phyloP scores from a whole-genome alignment of 2,888 invertebrate genomes.

The Sphaerophoria taeniata region DNA sequence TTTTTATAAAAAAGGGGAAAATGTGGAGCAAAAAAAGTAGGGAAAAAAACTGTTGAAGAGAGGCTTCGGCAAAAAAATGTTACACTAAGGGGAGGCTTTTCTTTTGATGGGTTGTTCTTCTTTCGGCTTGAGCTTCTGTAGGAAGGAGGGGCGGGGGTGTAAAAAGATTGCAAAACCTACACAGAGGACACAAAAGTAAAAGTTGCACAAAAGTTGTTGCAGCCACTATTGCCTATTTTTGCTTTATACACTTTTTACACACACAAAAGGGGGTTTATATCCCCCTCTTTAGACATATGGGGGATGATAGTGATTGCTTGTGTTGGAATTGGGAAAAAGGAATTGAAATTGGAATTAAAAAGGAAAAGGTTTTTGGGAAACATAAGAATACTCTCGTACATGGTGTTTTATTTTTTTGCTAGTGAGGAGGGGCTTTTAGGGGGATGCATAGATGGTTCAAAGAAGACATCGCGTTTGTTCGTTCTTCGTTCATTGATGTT shows the following conservation, averaged over 20 bases:
- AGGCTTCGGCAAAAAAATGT: slow-evolving; percentile 41
- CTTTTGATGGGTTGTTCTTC: too few species aligned
- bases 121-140: background rate
- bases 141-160: background rate
- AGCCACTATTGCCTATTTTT: slow-evolving; percentile 57
- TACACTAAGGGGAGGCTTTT: too few species aligned
- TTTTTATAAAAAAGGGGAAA: slow-evolving; percentile 30
- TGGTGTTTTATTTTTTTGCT: too few species aligned
- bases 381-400: too few species aligned
- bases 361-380: too few species aligned
- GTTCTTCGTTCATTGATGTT: background rate
- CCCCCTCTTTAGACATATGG: slow-evolving; percentile 18
- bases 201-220: slow-evolving; percentile 60
- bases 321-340: slow-evolving; percentile 4
- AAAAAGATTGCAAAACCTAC: slow-evolving; percentile 46
- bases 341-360: slow-evolving; percentile 13
- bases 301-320: slow-evolving; percentile 7
- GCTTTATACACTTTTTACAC: slow-evolving; percentile 8
- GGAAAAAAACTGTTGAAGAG: slow-evolving; percentile 55
- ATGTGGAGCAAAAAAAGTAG: slow-evolving; percentile 28
- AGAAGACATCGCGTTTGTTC: slow-evolving; percentile 57
- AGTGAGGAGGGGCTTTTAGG: slow-evolving; percentile 28
- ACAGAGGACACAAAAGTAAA: slow-evolving; percentile 65
- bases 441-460: slow-evolving; percentile 41
- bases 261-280: slow-evolving; percentile 19